These are phyloP conservation scores for Lasioglossum zephyrum DNA, from an alignment of 2,888 invertebrate species.

Conservation along the genomic window DNA sequence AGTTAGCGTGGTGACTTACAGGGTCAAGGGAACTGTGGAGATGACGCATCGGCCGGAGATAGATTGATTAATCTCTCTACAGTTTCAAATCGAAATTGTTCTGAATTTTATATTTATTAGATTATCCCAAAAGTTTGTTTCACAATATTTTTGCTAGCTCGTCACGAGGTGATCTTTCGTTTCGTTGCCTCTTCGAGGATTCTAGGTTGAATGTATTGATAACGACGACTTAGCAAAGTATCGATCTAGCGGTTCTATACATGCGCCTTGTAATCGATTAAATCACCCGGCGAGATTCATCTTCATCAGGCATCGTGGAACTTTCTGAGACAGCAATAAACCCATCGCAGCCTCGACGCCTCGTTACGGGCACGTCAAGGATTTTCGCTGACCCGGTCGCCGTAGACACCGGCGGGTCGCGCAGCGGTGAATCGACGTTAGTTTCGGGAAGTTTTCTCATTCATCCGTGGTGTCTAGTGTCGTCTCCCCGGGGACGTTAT, in stretches of 20 bases:
- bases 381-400: conserved; percentile 17
- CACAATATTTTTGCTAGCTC: not conserved
- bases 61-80: not conserved
- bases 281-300: not conserved
- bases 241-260: not conserved
- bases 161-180: not conserved
- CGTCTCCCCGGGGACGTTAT: conserved; percentile 32
- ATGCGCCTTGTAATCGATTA: not conserved
- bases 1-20: not conserved
- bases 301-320: conserved; percentile 7
- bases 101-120: not conserved
- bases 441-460: conserved; percentile 44
- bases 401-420: not conserved
- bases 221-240: not conserved
- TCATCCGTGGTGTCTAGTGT: conserved; percentile 9
- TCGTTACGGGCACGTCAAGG: conserved; percentile 13
- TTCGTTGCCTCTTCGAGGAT: not conserved
- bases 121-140: too few relatives aligned
- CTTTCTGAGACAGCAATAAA: conserved; percentile 32
- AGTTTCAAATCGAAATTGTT: not conserved
- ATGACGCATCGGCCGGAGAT: not conserved
- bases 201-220: not conserved
- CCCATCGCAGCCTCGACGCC: conserved; percentile 27
- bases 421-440: conserved; percentile 24
- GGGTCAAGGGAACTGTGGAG: not conserved